Evolutionary conservation across 2,888 invertebrate species (phyloP).

Genomic region (Acleris sparsana): DNA sequence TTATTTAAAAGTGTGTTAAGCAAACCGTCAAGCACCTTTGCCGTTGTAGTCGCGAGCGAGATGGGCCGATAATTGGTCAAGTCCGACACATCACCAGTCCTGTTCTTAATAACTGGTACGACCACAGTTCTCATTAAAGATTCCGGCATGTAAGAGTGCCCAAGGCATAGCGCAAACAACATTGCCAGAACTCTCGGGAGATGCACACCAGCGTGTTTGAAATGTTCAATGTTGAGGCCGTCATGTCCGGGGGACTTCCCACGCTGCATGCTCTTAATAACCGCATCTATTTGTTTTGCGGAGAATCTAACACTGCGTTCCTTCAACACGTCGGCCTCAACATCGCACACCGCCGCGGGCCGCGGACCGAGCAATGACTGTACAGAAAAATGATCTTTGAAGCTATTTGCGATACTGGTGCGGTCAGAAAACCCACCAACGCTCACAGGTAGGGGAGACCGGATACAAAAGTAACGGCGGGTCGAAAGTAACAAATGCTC

Average conservation of each 20-base stretch:
- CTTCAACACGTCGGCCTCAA: neutral
- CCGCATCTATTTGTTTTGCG: neutral
- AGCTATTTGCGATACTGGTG: neutral
- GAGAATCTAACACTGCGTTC: neutral
- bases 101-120: neutral
- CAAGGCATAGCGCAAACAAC: too few species aligned
- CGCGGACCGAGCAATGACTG: neutral
- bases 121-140: too few species aligned
- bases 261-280: neutral
- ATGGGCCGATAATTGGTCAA: neutral
- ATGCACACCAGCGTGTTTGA: too few species aligned
- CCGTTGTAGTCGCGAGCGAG: neutral
- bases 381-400: neutral
- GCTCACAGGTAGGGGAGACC: neutral
- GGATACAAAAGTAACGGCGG: too few species aligned
- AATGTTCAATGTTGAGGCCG: too few species aligned
- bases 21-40: neutral
- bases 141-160: too few species aligned
- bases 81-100: neutral
- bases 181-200: too few species aligned
- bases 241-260: too few species aligned
- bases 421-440: neutral
- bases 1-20: neutral
- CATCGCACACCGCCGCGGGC: neutral
- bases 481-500: too few species aligned